Evolutionary conservation across 2,888 invertebrate species (phyloP).

Genomic region (Incurvaria masculella): DNA sequence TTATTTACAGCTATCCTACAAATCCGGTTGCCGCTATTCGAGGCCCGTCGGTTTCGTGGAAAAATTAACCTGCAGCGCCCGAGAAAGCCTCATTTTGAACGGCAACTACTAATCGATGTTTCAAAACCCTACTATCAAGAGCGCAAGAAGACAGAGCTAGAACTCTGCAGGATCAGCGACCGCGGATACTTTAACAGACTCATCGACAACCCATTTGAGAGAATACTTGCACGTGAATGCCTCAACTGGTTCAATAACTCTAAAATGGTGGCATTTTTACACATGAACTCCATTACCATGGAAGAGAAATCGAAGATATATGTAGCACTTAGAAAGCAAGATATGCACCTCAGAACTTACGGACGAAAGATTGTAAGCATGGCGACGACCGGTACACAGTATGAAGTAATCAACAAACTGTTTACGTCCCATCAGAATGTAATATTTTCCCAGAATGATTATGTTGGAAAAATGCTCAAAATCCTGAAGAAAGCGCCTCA

Average conservation of each 20-base stretch:
- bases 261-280: conserved; percentile 68
- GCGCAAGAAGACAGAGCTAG: conserved; percentile 28
- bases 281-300: conserved; percentile 66
- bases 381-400: conserved; percentile 66
- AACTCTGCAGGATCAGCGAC: conserved; percentile 48
- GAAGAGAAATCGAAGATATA: conserved; percentile 63
- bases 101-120: conserved; percentile 63
- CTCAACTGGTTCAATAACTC: conserved; percentile 68
- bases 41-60: conserved; percentile 65
- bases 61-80: conserved; percentile 79
- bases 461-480: conserved; percentile 59
- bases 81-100: conserved; percentile 64
- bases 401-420: conserved; percentile 62
- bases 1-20: conserved; percentile 40
- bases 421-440: conserved; percentile 63
- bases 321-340: conserved; percentile 59
- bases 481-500: conserved; percentile 69
- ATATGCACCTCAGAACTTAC: conserved; percentile 67
- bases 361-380: conserved; percentile 61
- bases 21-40: conserved; percentile 36
- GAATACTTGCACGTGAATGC: conserved; percentile 69
- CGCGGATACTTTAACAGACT: conserved; percentile 22
- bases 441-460: conserved; percentile 67
- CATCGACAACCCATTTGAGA: conserved; percentile 66
- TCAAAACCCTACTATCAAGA: conserved; percentile 51